Conservation (phyloP, 2,113 vertebrate genomes). For the Gavialis gangeticus region DNA sequence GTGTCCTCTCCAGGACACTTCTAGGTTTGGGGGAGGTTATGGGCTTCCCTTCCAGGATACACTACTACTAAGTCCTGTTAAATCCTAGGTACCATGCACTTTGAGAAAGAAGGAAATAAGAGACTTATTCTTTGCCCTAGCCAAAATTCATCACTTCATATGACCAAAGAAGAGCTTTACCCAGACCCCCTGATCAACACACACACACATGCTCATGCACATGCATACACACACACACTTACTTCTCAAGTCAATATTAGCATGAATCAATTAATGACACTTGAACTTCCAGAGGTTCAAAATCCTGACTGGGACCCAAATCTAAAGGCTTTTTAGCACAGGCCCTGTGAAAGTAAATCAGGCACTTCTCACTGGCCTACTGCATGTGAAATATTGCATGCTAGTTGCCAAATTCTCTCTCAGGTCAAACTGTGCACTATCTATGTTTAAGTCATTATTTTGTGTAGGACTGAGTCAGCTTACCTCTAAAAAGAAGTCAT, state of each 20-base stretch:
- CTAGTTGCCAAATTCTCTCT: background rate
- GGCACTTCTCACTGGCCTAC: accelerated
- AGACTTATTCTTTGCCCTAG: background rate
- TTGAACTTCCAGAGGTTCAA: background rate
- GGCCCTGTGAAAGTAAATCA: background rate
- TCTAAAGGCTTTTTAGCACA: background rate
- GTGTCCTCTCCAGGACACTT: no score
- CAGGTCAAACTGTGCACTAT: background rate
- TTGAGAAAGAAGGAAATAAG: background rate
- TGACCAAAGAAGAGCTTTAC: background rate
- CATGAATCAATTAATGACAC: background rate
- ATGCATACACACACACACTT: no score
- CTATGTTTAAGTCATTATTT: background rate
- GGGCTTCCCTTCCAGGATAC: no score
- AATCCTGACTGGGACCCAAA: background rate
- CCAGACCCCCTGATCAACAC: background rate
- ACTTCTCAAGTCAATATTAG: background rate
- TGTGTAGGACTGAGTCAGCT: background rate
- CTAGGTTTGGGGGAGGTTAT: no score
- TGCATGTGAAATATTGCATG: accelerated
- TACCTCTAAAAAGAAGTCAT: background rate
- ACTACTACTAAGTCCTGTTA: no score
- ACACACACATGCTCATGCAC: no score
- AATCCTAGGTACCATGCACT: background rate
- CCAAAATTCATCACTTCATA: background rate